Percentiles rank a stretch among this genome's conserved stretches.
Evolutionary conservation across 2,113 vertebrate species (phyloP).

Genomic region (Chlorodrepanis virens): DNA sequence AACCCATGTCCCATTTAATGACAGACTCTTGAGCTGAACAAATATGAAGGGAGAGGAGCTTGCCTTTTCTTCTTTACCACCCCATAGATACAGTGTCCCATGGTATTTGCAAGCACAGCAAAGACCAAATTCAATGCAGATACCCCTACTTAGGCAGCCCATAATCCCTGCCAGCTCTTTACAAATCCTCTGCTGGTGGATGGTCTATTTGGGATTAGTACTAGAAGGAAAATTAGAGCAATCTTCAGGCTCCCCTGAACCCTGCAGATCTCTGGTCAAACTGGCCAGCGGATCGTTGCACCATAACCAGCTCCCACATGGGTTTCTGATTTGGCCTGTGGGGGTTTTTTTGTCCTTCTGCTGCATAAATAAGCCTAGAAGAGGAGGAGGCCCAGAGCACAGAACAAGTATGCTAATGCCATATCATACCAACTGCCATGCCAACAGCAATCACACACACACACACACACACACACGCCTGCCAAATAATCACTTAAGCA

Average conservation of each 20-base stretch:
- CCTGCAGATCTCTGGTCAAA: background rate
- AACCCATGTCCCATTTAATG: background rate
- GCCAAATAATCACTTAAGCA: slow-evolving; percentile 60
- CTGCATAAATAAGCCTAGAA: background rate
- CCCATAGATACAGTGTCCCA: background rate
- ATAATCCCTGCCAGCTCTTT: background rate
- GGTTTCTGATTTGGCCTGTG: background rate
- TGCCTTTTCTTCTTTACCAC: background rate
- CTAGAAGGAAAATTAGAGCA: background rate
- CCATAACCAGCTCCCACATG: accelerated
- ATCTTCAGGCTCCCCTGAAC: background rate
- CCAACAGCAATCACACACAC: slow-evolving; percentile 25
- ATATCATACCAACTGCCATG: slow-evolving; percentile 8
- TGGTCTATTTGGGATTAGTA: background rate
- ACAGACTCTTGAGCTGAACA: background rate
- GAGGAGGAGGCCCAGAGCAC: background rate
- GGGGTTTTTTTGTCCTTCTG: background rate
- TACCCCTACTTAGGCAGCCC: background rate
- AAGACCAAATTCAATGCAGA: background rate
- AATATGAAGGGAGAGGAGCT: background rate
- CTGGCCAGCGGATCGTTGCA: background rate
- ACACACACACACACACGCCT: background rate
- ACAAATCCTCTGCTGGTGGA: background rate
- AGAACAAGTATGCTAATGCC: background rate
- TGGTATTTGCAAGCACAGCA: background rate